Percentiles rank a stretch among this genome's conserved stretches.
phyloP scores from a whole-genome alignment of 2,113 vertebrate genomes.

The Pelodiscus sinensis region DNA sequence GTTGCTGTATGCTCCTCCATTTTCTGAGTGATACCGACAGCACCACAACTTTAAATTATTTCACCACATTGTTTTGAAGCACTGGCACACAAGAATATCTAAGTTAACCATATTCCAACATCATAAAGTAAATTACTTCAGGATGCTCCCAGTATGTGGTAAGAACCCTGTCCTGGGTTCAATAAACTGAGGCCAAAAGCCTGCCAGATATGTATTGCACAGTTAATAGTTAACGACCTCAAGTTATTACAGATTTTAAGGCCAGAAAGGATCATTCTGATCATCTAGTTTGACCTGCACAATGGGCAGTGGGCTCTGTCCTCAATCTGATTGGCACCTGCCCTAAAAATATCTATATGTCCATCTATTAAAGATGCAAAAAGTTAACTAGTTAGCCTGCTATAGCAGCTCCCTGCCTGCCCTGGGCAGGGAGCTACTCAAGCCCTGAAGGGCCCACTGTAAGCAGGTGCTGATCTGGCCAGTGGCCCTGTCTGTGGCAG shows the following conservation, averaged over 20 bases:
- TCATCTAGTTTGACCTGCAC: neutral
- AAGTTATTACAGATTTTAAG: neutral
- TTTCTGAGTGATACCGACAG: neutral
- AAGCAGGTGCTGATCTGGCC: too few relatives aligned
- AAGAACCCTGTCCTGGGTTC: neutral
- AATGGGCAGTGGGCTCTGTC: neutral
- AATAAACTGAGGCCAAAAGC: neutral
- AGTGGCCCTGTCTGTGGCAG: too few relatives aligned
- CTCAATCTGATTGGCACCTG: neutral
- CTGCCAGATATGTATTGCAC: neutral
- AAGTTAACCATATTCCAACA: neutral
- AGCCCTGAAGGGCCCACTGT: too few relatives aligned
- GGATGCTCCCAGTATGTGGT: neutral
- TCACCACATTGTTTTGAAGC: neutral
- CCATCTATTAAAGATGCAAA: too few relatives aligned
- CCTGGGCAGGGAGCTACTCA: too few relatives aligned
- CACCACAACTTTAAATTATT: neutral
- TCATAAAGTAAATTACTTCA: neutral
- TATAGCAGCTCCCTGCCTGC: too few relatives aligned
- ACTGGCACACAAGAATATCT: accelerated
- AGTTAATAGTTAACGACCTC: neutral
- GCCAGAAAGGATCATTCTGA: neutral
- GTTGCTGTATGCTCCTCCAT: accelerated
- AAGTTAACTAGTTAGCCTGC: too few relatives aligned
- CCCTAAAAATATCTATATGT: neutral